A percentile compares a stretch with the other conserved stretches of the same genome.
Evolutionary conservation across 2,888 invertebrate genomes (phyloP).

Genomic region (Campopleginae sp.): DNA sequence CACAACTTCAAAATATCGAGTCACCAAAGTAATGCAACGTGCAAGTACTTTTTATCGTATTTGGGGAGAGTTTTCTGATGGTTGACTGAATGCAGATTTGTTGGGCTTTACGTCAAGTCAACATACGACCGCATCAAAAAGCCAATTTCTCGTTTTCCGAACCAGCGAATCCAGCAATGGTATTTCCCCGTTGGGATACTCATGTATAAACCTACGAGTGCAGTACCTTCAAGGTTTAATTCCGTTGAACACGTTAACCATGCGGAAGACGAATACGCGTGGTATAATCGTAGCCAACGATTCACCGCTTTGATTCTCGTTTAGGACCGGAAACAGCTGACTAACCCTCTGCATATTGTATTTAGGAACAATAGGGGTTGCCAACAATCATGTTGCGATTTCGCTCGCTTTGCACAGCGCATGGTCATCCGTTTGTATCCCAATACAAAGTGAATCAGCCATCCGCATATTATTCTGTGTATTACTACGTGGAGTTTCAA

Average conservation of each 20-base stretch:
- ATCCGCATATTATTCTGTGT: slow-evolving; percentile 15
- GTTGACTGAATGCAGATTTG: not conserved
- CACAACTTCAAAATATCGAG: not conserved
- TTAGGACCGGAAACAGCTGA: slow-evolving; percentile 52
- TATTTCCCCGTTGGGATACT: not conserved
- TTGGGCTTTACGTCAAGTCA: not conserved
- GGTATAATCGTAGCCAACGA: slow-evolving; percentile 44
- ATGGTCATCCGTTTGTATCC: slow-evolving; percentile 15
- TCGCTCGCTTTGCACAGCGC: slow-evolving; percentile 2
- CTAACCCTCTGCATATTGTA: slow-evolving; percentile 25
- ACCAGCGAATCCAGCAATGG: slow-evolving; percentile 4
- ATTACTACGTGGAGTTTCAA: slow-evolving; percentile 15
- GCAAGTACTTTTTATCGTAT: not conserved
- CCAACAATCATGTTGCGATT: not conserved
- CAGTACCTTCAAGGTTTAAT: slow-evolving; percentile 30
- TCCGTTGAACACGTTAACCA: slow-evolving; percentile 53
- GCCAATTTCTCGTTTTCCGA: slow-evolving; percentile 23
- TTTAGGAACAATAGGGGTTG: slow-evolving; percentile 25
- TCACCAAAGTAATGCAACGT: not conserved
- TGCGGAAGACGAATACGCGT: slow-evolving; percentile 48
- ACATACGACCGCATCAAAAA: slow-evolving; percentile 22
- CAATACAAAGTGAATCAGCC: slow-evolving; percentile 39
- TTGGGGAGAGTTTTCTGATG: not conserved
- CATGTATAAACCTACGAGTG: slow-evolving; percentile 30
- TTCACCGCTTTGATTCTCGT: slow-evolving; percentile 45